Percentiles rank a stretch among this genome's conserved stretches.
Conservation (phyloP, 2,888 invertebrate species). For the Latrodectus hesperus region DNA sequence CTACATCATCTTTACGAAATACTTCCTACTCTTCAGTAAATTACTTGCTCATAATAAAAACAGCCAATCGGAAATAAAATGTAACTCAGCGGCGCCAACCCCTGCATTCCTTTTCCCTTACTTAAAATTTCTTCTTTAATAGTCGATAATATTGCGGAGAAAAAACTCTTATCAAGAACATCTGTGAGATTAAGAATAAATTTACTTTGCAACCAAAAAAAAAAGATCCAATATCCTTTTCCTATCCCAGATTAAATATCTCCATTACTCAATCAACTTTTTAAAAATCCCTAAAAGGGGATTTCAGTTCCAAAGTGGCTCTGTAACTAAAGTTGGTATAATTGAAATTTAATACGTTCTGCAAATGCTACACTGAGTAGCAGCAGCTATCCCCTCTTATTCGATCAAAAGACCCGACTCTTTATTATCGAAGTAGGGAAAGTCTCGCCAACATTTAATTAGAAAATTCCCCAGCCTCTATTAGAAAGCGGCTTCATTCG, state of each 20-base stretch:
- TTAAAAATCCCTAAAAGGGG: background rate
- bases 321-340: constrained; percentile 10
- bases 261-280: background rate
- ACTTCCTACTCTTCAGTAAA: too few species aligned
- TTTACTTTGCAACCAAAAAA: too few species aligned
- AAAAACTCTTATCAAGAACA: too few species aligned
- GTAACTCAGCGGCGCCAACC: too few species aligned
- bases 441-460: constrained; percentile 20
- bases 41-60: too few species aligned
- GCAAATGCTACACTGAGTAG: background rate
- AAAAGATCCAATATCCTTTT: too few species aligned
- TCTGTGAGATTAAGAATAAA: too few species aligned
- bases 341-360: constrained; percentile 36
- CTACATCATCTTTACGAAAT: too few species aligned
- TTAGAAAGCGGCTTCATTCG: background rate
- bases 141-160: too few species aligned
- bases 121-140: too few species aligned
- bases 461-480: constrained; percentile 22
- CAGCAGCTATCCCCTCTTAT: background rate
- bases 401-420: background rate
- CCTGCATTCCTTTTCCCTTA: too few species aligned
- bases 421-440: background rate
- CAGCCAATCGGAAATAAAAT: too few species aligned
- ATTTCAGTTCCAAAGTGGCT: background rate
- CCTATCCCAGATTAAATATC: background rate